Base-by-base conservation (phyloP, 1,140 invertebrate genomes). In the Coptotermes formosanus region DNA sequence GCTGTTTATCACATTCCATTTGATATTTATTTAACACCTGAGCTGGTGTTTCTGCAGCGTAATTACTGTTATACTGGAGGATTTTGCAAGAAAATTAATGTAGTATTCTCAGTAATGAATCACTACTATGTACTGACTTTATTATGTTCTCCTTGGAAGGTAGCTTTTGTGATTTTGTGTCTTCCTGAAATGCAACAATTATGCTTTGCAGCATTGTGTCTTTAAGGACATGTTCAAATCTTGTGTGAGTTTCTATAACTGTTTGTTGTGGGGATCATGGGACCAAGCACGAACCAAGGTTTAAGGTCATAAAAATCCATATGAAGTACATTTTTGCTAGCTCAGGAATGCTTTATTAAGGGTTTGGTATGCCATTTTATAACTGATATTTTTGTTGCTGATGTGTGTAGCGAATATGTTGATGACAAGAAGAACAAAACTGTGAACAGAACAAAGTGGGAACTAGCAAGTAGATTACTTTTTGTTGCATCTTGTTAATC, bases 241-340 rank as follows among this genome's bases (percentile, higher is more conserved):
- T 75, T 75, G 64, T 64, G 59, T 25, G n/a, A 75, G 64, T 75
- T n/a, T 30, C 64, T 30, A 12, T 30, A 75, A 75, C 25, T 75
- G 64, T 75, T 75, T 75, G 25, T 75, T 75, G 64, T 75, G 64
- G 64, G 64, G 16, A 64, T 14, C 64, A 75, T 30, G 64, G 64
- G 64, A 75, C 64, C 64, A 75, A 75, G 64, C 64, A 75, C 64
- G 64, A 75, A n/a, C 64, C 64, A 75, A 75, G 64, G 64, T 75
- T 75, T 75, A n/a, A 75, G 64, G 64, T 75, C 64, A 75, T 75
- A 75, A 75, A 14, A 75, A 75, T 3, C 64, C n/a, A 75, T 75
- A 75, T 75, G 30, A 75, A 30, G 14, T 75, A 30, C 7, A 30
- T 75, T n/a, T 75, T 75, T 75, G 64, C 64, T 75, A 75, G 64